Evolutionary conservation across 1,140 invertebrate genomes (phyloP), one percentile per base, ranked within the genome.

Genomic region (Leptinotarsa defecta): DNA sequence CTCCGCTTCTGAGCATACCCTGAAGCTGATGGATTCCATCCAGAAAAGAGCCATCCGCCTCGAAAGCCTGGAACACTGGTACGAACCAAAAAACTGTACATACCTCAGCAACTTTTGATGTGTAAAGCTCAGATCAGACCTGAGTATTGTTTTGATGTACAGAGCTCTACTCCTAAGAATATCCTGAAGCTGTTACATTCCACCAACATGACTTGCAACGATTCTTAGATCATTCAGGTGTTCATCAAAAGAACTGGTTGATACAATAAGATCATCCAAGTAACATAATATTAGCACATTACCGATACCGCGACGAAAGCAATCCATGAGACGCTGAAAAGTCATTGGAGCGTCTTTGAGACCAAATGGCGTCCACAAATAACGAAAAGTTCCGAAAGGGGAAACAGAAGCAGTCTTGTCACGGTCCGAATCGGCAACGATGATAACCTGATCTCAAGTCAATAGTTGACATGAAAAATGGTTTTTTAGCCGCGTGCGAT

Each of bases 351-450:
- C 78, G 52, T 77, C 82, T 62, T 79, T 81, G 11, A 86, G 70
- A 11, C 84, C 84, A 49, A 84, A 85, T 13, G 81, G 80, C 81
- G 86, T 83, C 0, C 81, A 43, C 4, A 4, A 73, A 67, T 34
- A 76, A 48, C 74, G 68, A 27, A 24, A 62, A 13, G 48, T 79
- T 6, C 86, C 86, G 4, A 85, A 78, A 1, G 83, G 83, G 1
- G 82, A 85, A 1, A 81, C 27, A 6, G 1, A 27, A 6, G 5
- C 27, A 27, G 5, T 27, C 4, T 27, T 27, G 27, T 27, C 0
- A 27, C 27, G 73, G 27, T 24, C 24, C 24, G 0, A 24, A 24
- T 24, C 24, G 24, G 68, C 13, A 76, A 48, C 74, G 68, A 27
- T 24, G 27, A 13, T 4, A 27, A 27, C 24, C 24, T 27, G 24